A percentile compares a stretch with the other conserved stretches of the same genome.
phyloP scores from a whole-genome alignment of 2,797 vertebrate species.

The Tenualosa ilisha region DNA sequence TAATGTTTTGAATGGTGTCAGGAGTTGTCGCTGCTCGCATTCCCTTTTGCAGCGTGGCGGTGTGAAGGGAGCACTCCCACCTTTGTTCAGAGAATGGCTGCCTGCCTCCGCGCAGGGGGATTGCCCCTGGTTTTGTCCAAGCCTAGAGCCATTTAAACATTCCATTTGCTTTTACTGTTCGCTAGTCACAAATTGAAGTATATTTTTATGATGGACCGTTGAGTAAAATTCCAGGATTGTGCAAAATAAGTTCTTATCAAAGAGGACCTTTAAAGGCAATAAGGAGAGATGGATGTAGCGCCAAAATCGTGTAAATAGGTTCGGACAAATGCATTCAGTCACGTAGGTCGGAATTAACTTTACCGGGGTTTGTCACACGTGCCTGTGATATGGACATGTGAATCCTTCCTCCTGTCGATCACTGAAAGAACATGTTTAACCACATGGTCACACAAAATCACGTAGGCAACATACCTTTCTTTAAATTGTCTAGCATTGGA shows the following conservation, averaged over 20 bases:
- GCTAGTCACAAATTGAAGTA: not conserved
- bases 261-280: not conserved
- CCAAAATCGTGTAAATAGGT: not conserved
- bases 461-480: not conserved
- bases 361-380: not conserved
- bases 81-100: slow-evolving; percentile 22
- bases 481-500: not conserved
- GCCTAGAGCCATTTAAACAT: not conserved
- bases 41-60: slow-evolving; percentile 21
- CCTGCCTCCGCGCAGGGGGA: not conserved
- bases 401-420: not conserved
- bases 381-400: not conserved
- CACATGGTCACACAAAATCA: not conserved
- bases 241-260: not conserved
- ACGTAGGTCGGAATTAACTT: not conserved
- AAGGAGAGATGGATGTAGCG: not conserved
- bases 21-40: not conserved
- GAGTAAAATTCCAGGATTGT: not conserved
- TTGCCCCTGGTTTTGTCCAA: not conserved
- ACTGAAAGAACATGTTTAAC: not conserved
- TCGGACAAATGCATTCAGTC: not conserved
- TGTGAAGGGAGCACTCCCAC: slow-evolving; percentile 11
- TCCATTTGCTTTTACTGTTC: not conserved
- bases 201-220: not conserved
- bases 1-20: slow-evolving; percentile 11